Evolutionary conservation across 2,888 invertebrate species (phyloP), one percentile per base, ranked within the genome.

Genomic region (Elmis aenea): DNA sequence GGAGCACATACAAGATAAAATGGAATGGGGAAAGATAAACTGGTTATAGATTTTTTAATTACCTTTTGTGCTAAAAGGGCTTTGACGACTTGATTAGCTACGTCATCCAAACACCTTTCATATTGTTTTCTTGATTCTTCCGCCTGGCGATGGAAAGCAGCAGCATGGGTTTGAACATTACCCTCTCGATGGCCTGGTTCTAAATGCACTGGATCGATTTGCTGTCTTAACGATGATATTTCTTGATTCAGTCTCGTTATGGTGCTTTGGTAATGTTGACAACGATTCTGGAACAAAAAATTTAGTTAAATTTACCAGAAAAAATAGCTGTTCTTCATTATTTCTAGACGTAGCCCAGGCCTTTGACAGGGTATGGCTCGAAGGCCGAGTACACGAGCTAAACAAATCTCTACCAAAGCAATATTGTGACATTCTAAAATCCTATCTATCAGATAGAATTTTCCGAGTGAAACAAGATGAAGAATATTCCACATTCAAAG

Each of bases 11-110:
- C n/a, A n/a, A n/a, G n/a, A n/a, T n/a, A n/a, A n/a, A n/a, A n/a
- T n/a, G n/a, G n/a, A n/a, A n/a, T n/a, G n/a, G n/a, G n/a, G n/a
- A n/a, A n/a, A n/a, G n/a, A n/a, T n/a, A n/a, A n/a, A n/a, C n/a
- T n/a, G n/a, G n/a, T n/a, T 18, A 6, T 18, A 6, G 18, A 18
- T 8, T 5, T 18, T 18, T 18, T 4, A 32, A 34, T 53, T 64
- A 87, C 87, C 81, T 88, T 89, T 72, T 89, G 89, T 28, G 85
- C 83, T 51, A 89, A 76, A 46, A 89, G 73, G 29, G 88, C 88
- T 53, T 85, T 79, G 38, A 89, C 85, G 49, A 86, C 85, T 63
- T 85, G 84, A 66, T 84, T 84, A 42, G 85, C 88, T 46, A 89
- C 85, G 69, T 89, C 83, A 70, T 89, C 84, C 57, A 88, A 69